Base-by-base conservation (phyloP, 2,797 vertebrate species). In the Schizopygopsis pylzovi region DNA sequence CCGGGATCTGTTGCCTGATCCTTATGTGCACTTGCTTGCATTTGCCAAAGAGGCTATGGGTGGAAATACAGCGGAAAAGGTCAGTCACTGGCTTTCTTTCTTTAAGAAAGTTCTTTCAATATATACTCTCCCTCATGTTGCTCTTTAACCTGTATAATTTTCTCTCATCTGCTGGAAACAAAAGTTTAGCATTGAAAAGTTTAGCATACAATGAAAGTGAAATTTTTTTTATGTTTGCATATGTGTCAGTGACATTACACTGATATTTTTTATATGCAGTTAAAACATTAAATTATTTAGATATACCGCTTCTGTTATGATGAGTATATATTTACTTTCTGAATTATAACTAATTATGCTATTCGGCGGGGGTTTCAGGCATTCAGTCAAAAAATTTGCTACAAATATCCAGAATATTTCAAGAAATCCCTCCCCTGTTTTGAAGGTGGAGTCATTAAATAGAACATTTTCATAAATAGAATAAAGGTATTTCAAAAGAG, bases 1-100 rank as follows among this genome's bases (percentile, higher is more conserved):
- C 92, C 96, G 97, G 81, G 97, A 99, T 39, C 92, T 97, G 70
- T 93, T 98, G 90, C 91, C 93, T 0, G 96, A 99, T 86, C 95
- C 96, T 0, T 98, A 95, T 0, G 85, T 85, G 59, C 96, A 98
- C 92, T 93, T 99, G 45, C 95, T 93, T 61, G 95, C 95, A 68
- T 99, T 99, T 88, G 96, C 97, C 87, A 94, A 95, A 79, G 94
- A 98, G 85, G 93, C 86, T 6, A 93, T 97, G 9, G 94, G 93
- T 63, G 94, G 93, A 68, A 94, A 93, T 70, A 86, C 93, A 2
- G 4, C 91, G 13, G 86, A 88, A 87, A 94, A 96, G 97, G 98
- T 99, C 89, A 89, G 93, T 85, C 12, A 9, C 15, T 39, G 56
- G 13, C 28, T 41, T 12, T 47, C 6, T 13, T 45, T 73, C 4